These are phyloP conservation scores for Drosophila persimilis DNA, from an alignment of 1,140 invertebrate species.

Conservation along the genomic window DNA sequence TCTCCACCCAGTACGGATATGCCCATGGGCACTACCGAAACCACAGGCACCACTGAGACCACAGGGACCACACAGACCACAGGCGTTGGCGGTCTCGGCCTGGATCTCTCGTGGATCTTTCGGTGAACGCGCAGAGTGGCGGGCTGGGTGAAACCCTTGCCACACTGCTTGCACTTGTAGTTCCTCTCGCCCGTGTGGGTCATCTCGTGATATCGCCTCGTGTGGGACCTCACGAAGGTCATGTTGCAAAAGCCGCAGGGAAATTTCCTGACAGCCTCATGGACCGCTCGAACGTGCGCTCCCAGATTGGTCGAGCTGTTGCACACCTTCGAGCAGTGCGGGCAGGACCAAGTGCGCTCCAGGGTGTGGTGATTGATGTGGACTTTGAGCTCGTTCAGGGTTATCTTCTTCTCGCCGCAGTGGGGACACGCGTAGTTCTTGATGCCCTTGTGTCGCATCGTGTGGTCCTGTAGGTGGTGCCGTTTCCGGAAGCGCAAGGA, in stretches of 20 bases:
- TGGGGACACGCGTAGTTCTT: conserved; percentile 77
- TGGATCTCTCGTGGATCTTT: conserved; percentile 48
- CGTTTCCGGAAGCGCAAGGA: conserved; percentile 48
- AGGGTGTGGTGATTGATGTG: conserved; percentile 77
- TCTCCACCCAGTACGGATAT: no score
- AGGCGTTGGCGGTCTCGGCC: no score
- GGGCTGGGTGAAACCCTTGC: conserved; percentile 66
- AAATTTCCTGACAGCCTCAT: conserved; percentile 57
- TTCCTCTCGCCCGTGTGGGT: conserved; percentile 84
- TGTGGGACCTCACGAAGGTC: conserved; percentile 69
- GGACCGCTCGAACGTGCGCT: conserved; percentile 57
- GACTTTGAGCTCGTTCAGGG: conserved; percentile 66
- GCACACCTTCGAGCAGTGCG: conserved; percentile 66
- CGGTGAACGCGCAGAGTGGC: conserved; percentile 69
- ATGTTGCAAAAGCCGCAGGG: conserved; percentile 68
- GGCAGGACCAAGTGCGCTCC: conserved; percentile 68
- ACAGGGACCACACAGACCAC: no score
- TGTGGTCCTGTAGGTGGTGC: conserved; percentile 64
- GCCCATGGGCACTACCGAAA: no score
- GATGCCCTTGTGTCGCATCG: conserved; percentile 74
- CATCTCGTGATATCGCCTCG: conserved; percentile 78
- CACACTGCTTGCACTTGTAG: conserved; percentile 59
- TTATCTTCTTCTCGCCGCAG: conserved; percentile 73
- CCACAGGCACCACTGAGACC: no score
- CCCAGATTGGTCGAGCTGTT: conserved; percentile 69